A percentile compares a stretch with the other conserved stretches of the same genome.
Evolutionary conservation across 2,113 vertebrate genomes (phyloP).

Genomic region (Saiga tatarica): DNA sequence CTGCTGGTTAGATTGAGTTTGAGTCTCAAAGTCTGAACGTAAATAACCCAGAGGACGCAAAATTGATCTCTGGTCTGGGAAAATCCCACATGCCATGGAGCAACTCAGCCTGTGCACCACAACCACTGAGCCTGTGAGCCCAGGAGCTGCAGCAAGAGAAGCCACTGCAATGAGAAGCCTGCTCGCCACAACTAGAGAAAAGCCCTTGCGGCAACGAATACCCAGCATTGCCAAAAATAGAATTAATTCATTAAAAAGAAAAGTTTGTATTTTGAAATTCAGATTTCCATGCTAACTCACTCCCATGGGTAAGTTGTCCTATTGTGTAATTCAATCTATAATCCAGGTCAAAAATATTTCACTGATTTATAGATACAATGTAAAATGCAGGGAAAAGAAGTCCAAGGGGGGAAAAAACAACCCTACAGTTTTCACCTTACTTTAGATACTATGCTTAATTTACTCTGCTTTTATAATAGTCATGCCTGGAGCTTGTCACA

Average conservation of each 20-base stretch:
- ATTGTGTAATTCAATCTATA: not conserved
- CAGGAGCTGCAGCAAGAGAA: not conserved
- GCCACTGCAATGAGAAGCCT: not conserved
- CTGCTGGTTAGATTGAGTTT: not conserved
- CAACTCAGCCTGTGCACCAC: not conserved
- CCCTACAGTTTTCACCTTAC: not conserved
- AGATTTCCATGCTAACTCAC: not conserved
- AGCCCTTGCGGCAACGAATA: not conserved
- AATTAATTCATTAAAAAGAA: not conserved
- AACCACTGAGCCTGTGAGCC: not conserved
- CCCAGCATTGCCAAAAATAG: not conserved
- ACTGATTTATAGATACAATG: not conserved
- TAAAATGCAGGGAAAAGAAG: not conserved
- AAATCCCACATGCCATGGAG: not conserved
- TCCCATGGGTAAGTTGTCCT: not conserved
- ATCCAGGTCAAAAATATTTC: slow-evolving; percentile 6
- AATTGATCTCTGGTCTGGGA: not conserved
- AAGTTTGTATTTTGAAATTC: not conserved
- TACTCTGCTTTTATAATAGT: not conserved
- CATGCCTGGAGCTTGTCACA: not conserved
- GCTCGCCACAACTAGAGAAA: not conserved
- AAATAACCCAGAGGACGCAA: not conserved
- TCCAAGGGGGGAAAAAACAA: not conserved
- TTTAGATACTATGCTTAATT: not conserved
- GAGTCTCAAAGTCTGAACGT: not conserved